Percentiles rank a stretch among this genome's conserved stretches.
Conservation (phyloP, 1,140 invertebrate genomes). For the Holotrichia oblita region DNA sequence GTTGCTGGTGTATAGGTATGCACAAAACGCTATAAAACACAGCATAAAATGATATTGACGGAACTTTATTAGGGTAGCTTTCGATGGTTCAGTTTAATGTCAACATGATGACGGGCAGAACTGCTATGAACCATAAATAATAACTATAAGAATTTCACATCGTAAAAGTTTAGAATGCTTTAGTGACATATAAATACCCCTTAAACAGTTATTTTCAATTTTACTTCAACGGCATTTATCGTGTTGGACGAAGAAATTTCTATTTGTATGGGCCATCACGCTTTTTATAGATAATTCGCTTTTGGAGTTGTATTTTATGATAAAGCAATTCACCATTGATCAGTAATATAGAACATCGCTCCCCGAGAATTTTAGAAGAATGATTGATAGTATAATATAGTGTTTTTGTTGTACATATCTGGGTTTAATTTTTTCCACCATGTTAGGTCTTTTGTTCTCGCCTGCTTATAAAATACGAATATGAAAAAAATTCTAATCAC, state of each 20-base stretch:
- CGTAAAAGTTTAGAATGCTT: constrained; percentile 3
- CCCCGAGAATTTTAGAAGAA: too few relatives aligned
- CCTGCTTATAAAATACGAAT: too few relatives aligned
- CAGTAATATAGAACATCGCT: too few relatives aligned
- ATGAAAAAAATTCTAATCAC: too few relatives aligned
- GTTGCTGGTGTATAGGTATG: not conserved
- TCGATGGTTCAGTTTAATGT: not conserved
- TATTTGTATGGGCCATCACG: not conserved
- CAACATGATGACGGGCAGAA: not conserved
- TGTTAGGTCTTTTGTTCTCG: too few relatives aligned
- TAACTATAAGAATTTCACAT: not conserved
- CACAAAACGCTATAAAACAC: not conserved
- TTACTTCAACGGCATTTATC: not conserved
- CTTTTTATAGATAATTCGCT: not conserved
- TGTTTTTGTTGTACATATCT: too few relatives aligned
- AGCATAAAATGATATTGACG: not conserved
- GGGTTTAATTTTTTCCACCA: too few relatives aligned
- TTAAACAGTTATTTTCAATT: constrained; percentile 5
- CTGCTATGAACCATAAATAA: constrained; percentile 2
- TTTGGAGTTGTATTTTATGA: too few relatives aligned
- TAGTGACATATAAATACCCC: not conserved
- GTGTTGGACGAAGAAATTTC: not conserved
- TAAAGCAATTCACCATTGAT: too few relatives aligned
- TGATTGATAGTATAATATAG: too few relatives aligned
- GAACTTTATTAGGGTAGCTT: not conserved